Conservation (phyloP, 2,888 invertebrate genomes). For the Anthophora plumipes region DNA sequence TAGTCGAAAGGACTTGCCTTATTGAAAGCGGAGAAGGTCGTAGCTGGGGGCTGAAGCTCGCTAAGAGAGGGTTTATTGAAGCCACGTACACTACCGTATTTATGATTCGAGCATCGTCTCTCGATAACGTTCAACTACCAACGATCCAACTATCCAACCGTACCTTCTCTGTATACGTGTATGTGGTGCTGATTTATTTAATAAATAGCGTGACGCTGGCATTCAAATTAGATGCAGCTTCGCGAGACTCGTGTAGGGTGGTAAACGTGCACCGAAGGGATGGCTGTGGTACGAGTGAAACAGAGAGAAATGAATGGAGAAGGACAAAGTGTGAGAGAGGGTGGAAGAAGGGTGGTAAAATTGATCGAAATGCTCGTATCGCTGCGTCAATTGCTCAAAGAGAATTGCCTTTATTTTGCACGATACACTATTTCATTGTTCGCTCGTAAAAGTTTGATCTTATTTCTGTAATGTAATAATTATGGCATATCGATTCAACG, state of each 20-base stretch:
- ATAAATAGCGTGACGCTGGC: constrained; percentile 69
- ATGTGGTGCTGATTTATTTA: constrained; percentile 72
- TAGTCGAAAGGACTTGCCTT: constrained; percentile 68
- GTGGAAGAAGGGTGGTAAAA: constrained; percentile 14
- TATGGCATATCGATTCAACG: neutral
- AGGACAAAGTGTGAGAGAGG: neutral
- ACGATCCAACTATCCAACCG: constrained; percentile 37
- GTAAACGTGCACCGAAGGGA: constrained; percentile 32
- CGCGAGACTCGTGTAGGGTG: constrained; percentile 22
- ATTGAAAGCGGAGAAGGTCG: constrained; percentile 66
- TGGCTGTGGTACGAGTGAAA: neutral
- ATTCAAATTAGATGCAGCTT: constrained; percentile 65
- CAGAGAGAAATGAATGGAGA: neutral
- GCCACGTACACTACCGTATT: constrained; percentile 63
- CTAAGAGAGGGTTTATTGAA: constrained; percentile 70
- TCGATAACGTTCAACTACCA: constrained; percentile 49
- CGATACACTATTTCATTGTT: neutral
- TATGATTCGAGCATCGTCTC: constrained; percentile 58
- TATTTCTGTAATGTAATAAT: neutral
- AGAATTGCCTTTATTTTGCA: neutral
- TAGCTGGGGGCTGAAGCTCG: constrained; percentile 46
- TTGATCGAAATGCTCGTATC: constrained; percentile 61
- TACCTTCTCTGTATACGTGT: neutral
- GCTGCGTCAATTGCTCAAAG: constrained; percentile 10
- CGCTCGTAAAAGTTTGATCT: neutral